Percentiles rank a stretch among this genome's conserved stretches.
These are phyloP conservation scores for Vulpes lagopus DNA, from an alignment of 2,113 vertebrate species.

Conservation along the genomic window DNA sequence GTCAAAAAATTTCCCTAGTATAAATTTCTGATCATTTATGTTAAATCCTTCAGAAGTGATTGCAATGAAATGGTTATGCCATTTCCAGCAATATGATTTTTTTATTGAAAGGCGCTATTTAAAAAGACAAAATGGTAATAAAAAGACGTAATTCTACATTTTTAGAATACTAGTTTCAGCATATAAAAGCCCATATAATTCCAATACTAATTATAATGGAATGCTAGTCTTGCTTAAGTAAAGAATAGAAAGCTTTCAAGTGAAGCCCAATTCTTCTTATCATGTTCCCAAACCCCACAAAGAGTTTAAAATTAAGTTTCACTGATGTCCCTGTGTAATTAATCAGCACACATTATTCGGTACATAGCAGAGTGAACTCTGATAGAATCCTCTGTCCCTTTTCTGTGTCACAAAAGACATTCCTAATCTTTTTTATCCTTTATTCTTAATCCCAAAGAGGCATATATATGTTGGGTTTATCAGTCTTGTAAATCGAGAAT, in stretches of 20 bases:
- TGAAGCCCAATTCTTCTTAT: slow-evolving; percentile 37
- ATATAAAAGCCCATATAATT: neutral
- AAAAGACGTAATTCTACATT: neutral
- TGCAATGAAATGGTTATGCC: neutral
- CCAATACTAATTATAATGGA: neutral
- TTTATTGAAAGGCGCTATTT: slow-evolving; percentile 13
- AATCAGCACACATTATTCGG: slow-evolving; percentile 24
- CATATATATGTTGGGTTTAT: neutral
- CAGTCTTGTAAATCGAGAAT: slow-evolving; percentile 15
- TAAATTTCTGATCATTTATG: slow-evolving; percentile 50
- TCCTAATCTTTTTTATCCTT: slow-evolving; percentile 36
- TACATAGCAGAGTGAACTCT: neutral
- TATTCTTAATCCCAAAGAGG: slow-evolving; percentile 67
- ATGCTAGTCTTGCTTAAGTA: slow-evolving; percentile 34
- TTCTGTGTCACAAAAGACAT: slow-evolving; percentile 56
- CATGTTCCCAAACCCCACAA: neutral
- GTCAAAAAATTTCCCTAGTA: slow-evolving; percentile 5
- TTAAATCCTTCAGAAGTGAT: slow-evolving; percentile 1
- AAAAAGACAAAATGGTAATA: slow-evolving; percentile 19
- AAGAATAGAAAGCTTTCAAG: slow-evolving; percentile 2
- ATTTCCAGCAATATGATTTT: slow-evolving; percentile 16
- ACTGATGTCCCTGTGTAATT: neutral
- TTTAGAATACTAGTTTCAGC: slow-evolving; percentile 28
- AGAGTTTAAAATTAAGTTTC: slow-evolving; percentile 51
- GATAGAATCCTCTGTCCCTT: neutral